These are phyloP conservation scores for Hippocampus guttulatus DNA, from an alignment of 2,113 vertebrate genomes.

Conservation along the genomic window DNA sequence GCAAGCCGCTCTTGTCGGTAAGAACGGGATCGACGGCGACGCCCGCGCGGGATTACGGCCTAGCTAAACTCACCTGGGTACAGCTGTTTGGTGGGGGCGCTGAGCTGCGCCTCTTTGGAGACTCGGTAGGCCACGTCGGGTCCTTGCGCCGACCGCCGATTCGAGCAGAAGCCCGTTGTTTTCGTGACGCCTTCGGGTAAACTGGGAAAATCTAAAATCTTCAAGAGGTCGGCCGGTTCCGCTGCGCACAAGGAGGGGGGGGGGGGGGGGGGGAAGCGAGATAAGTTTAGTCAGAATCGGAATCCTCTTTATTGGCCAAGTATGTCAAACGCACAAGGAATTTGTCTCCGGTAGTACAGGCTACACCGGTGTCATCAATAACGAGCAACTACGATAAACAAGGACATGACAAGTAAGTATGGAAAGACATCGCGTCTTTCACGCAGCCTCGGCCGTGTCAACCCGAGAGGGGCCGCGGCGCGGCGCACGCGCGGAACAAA, in stretches of 20 bases:
- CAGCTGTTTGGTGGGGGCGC: slow-evolving; percentile 91
- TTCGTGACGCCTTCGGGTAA: slow-evolving; percentile 90
- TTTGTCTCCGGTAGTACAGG: too few species aligned
- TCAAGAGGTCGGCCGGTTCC: slow-evolving; percentile 91
- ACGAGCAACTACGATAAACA: too few species aligned
- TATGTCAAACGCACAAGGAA: too few species aligned
- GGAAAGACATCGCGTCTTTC: too few species aligned
- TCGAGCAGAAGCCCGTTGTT: slow-evolving; percentile 88
- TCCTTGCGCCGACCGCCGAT: slow-evolving; percentile 83
- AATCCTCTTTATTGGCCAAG: background rate
- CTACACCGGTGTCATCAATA: too few species aligned
- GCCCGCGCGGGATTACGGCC: background rate
- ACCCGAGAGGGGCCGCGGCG: slow-evolving; percentile 17
- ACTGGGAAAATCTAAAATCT: slow-evolving; percentile 96
- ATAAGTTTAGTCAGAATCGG: slow-evolving; percentile 7
- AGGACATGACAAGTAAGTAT: too few species aligned
- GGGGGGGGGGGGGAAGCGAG: slow-evolving; percentile 16
- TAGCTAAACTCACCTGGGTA: slow-evolving; percentile 77
- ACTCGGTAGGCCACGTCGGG: slow-evolving; percentile 91
- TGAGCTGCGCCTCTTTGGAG: slow-evolving; percentile 90
- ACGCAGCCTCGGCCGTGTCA: slow-evolving; percentile 8
- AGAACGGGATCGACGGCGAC: background rate
- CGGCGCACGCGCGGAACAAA: slow-evolving; percentile 18
- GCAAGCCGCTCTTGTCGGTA: too few species aligned
- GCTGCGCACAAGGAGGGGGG: slow-evolving; percentile 60